Evolutionary conservation across 2,888 invertebrate genomes (phyloP), one percentile per base, ranked within the genome.

Genomic region (Drosophila peninsularis): DNA sequence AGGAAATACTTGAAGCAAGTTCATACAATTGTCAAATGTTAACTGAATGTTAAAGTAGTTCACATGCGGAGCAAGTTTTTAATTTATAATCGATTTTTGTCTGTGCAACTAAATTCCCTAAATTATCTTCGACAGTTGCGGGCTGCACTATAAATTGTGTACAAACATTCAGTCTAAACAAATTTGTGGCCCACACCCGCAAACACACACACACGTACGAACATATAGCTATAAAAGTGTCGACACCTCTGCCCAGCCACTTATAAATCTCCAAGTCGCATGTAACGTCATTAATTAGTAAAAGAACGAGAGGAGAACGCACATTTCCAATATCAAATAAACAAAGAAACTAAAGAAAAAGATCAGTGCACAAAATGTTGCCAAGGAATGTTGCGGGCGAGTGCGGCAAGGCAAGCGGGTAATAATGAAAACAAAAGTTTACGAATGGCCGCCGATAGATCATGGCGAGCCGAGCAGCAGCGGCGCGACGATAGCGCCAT

Each of bases 261-360:
- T 71, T 64, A 55, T 56, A 78, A 67, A 67, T 54, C 68, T 47
- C 52, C 32, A 19, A 62, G 24, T 37, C 42, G 42, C 42, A 44
- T 61, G 64, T 78, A 74, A 69, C 71, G 82, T 77, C 74, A 85
- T 68, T 50, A 58, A 62, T 67, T 44, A 42, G 49, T 53, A 17
- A 60, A 41, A 39, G 3, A 24, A 14, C 5, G 24, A 62, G 47
- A 58, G 61, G 39, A 42, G 58, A 62, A 65, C 61, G 45, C 57
- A 57, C 58, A 62, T 61, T 54, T 44, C 37, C 47, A 64, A 66
- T 69, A 75, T 52, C 6, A n/a, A 58, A 77, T 66, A 74, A 81
- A 61, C 71, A 64, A 81, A 81, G 62, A 5, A 32, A 10, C 36
- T 9, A 13, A 24, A 37, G 39, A 49, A 41, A 14, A 44, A 49